phyloP scores from a whole-genome alignment of 37 sponge, comb jelly and placozoan genomes.

The Mnemiopsis leidyi region DNA sequence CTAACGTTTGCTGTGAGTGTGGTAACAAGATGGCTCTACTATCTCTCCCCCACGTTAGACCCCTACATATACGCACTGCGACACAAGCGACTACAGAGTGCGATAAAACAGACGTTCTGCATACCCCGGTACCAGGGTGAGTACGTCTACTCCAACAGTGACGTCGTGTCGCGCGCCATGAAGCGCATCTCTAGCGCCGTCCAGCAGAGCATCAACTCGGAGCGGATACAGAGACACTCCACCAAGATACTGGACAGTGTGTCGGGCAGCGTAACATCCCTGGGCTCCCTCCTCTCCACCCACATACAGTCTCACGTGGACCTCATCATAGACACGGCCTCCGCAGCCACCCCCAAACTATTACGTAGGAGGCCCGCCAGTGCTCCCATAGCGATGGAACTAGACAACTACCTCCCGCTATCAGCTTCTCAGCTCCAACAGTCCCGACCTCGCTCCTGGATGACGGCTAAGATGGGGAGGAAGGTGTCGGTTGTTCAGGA shows the following conservation, averaged over 20 bases:
- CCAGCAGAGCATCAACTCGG: not conserved
- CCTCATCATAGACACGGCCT: not conserved
- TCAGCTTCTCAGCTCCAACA: not conserved
- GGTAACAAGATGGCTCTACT: not conserved
- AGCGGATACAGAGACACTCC: not conserved
- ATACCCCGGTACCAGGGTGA: not conserved
- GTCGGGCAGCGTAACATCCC: not conserved
- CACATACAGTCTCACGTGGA: not conserved
- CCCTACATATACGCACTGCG: constrained; percentile 16
- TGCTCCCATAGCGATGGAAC: not conserved
- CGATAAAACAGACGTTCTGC: constrained; percentile 20
- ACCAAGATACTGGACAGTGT: not conserved
- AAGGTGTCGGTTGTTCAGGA: constrained; percentile 2
- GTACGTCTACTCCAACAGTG: not conserved
- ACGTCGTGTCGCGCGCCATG: not conserved
- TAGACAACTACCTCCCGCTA: not conserved
- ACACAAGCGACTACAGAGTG: constrained; percentile 1
- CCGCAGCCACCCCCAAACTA: not conserved
- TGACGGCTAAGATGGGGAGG: not conserved
- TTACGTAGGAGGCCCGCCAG: not conserved
- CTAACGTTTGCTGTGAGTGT: not conserved
- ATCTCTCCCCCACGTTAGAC: not conserved
- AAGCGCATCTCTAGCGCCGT: not conserved
- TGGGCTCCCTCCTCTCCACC: not conserved
- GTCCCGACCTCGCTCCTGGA: constrained; percentile 1